These are phyloP conservation scores for Erythrocebus patas DNA, from an alignment of 2,113 vertebrate species.

Conservation along the genomic window DNA sequence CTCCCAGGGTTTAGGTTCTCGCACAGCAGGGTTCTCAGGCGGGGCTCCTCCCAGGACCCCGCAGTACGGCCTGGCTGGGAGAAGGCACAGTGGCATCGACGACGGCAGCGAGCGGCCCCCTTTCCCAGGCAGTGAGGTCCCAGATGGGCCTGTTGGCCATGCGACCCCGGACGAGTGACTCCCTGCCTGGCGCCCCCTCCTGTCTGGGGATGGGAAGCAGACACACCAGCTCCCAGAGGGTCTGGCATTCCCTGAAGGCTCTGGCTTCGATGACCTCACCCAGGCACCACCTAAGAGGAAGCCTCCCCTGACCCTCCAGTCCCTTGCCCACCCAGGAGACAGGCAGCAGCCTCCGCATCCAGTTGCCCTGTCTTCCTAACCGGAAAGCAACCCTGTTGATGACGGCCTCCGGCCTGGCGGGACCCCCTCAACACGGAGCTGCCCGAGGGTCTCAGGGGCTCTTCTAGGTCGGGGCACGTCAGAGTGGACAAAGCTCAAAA, in stretches of 20 bases:
- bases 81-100: neutral
- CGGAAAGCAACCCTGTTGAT: neutral
- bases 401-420: neutral
- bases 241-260: neutral
- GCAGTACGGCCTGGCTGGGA: neutral
- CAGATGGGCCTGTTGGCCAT: neutral
- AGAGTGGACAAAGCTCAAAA: rapidly evolving
- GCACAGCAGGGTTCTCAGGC: no score
- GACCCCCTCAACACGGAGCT: no score
- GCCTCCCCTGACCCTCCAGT: neutral
- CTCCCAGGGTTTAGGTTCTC: no score
- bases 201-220: neutral
- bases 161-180: neutral
- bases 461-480: rapidly evolving
- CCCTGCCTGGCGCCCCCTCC: neutral
- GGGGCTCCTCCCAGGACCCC: neutral
- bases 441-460: rapidly evolving
- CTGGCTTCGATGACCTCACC: neutral
- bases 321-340: neutral
- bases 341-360: neutral
- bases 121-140: neutral
- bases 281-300: neutral
- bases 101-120: rapidly evolving
- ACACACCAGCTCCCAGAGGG: neutral
- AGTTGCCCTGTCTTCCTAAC: neutral